Base-by-base conservation (phyloP, 2,888 invertebrate species). In the Margaritifera margaritifera region DNA sequence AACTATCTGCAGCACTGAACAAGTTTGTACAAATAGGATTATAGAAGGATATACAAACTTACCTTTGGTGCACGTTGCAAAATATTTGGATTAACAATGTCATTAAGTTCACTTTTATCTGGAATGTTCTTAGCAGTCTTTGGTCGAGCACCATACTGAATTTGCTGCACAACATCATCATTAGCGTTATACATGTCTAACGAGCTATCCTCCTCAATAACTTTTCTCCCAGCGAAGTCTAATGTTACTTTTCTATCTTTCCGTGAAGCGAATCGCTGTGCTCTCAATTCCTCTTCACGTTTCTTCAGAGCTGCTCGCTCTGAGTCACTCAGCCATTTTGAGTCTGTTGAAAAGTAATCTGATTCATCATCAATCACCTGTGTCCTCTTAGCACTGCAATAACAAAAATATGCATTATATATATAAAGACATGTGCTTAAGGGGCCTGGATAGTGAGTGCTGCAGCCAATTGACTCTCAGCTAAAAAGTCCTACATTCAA, bases 351-450 rank as follows among this genome's bases (percentile, higher is more conserved):
- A 83, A 96, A 99, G 90, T 98, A 98, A 89, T 98, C 98, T 76
- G 94, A 93, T 88, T 98, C 96, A 87, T 98, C 98, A 88, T 99
- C 98, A 59, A 95, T 95, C 8, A 97, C 95, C 86, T 92, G 93
- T 0, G 92, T 92, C 68, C 95, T 92, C 55, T 92, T 92, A 80
- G 93, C 93, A 85, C 95, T 94, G 83, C 31, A 88, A 83, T 51
- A 60, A 62, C 27, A 50, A 8, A 53, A 58, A 61, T 25, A 31
- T 5, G 31, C 31, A 31, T 27, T 31, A 6, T 6, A 42, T 42
- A 42, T 42, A 42, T 11, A 31, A 6, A 31, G 5, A 31, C 31
- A 31, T 31, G 31, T 31, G 31, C 31, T 31, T 31, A 31, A 4
- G 31, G 31, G 4, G 31, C 31, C 31, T 4, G 31, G 31, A 31